Conservation (phyloP, 2,888 invertebrate species). For the Phytoseiulus persimilis region DNA sequence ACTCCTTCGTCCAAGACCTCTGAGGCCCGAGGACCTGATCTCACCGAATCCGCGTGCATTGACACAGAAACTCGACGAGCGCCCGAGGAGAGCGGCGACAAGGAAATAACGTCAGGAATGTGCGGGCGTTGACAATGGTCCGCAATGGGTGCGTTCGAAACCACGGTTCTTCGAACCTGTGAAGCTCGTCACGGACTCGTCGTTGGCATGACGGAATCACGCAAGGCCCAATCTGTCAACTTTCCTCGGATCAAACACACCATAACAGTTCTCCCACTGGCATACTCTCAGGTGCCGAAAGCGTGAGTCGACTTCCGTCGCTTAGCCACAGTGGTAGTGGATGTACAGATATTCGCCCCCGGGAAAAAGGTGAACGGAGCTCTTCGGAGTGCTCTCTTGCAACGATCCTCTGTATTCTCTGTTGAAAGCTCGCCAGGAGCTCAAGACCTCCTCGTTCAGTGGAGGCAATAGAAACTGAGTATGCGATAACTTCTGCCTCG, state of each 20-base stretch:
- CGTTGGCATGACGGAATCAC: neutral
- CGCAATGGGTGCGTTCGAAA: neutral
- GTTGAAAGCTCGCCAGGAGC: too few species aligned
- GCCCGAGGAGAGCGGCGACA: neutral
- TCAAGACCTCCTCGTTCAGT: too few species aligned
- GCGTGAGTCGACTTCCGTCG: neutral
- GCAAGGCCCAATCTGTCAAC: neutral
- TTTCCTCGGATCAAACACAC: neutral
- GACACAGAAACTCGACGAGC: neutral
- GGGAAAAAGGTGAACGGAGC: too few species aligned
- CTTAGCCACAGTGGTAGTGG: neutral
- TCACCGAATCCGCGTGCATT: neutral
- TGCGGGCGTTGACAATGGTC: neutral
- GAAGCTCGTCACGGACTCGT: neutral
- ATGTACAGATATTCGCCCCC: too few species aligned
- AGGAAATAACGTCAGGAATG: neutral
- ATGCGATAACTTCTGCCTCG: too few species aligned
- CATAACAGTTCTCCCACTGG: neutral
- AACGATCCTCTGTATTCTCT: too few species aligned
- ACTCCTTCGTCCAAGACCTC: constrained; percentile 13
- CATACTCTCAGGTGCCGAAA: neutral
- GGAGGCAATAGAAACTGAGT: neutral
- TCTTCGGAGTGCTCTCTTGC: too few species aligned
- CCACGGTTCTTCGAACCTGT: neutral
- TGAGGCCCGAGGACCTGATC: neutral